Base-by-base conservation (phyloP, 2,888 invertebrate species). In the Lydus trimaculatus region DNA sequence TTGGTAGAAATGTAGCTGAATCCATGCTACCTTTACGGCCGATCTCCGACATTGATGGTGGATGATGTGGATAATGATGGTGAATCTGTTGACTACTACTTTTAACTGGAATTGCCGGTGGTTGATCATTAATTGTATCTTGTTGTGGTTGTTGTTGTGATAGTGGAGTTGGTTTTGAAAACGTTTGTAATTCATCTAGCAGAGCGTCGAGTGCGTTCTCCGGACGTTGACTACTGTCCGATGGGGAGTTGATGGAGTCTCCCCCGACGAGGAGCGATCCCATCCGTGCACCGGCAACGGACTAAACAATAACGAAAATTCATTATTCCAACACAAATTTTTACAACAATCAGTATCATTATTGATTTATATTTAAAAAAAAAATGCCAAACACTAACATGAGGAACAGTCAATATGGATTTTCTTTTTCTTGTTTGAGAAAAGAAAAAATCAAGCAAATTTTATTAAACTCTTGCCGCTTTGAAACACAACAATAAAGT, bases 141-240 rank as follows among this genome's bases (percentile, higher is more conserved):
- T 56, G 56, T 56, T 36, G 63, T 31, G 31, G 23, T 31, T 48
- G 23, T 64, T 71, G 60, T 69, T 74, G 73, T 72, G 75, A 70
- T 13, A 9, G 72, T 83, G 86, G 60, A 15, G 56, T 56, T 63
- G 95, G 95, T 84, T 92, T 91, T 65, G 95, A 92, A 85, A 95
- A 95, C 36, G 95, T 95, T 86, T 96, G 95, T 75, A 96, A 89
- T 86, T 96, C 96, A 86, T 95, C 95, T 94, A 96, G 88, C 92
- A 96, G 87, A 91, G 95, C 95, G 92, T 96, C 96, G 93, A 96
- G 95, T 91, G 96, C 95, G 93, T 96, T 96, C 92, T 96, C 95
- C 90, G 94, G 89, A 88, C 92, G 91, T 87, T 89, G 88, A 86
- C 78, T 76, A 84, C 87, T 82, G 87, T 87, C 86, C 86, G 56